Conservation (phyloP, 2,888 invertebrate genomes). For the Luffia ferchaultella region DNA sequence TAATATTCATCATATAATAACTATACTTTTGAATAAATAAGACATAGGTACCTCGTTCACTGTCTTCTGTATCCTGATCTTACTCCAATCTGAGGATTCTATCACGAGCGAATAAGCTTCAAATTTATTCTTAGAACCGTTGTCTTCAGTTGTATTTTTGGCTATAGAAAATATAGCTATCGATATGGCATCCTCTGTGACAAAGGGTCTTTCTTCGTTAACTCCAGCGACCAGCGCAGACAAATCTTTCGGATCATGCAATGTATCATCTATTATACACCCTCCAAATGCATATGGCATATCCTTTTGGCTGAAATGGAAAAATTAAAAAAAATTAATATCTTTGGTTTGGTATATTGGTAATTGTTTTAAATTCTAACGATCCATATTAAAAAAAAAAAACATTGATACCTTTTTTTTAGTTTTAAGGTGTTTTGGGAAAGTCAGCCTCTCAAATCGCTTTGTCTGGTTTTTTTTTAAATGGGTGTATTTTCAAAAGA, state of each 20-base stretch:
- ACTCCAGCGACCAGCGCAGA: conserved; percentile 28
- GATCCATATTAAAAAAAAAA: no score
- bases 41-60: conserved; percentile 40
- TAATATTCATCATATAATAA: no score
- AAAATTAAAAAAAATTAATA: no score
- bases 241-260: conserved; percentile 29
- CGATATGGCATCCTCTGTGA: conserved; percentile 42
- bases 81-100: conserved; percentile 40
- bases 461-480: no score
- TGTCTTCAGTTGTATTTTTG: conserved; percentile 23
- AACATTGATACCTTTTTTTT: no score
- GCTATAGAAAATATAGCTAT: conserved; percentile 42
- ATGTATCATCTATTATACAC: conserved; percentile 48
- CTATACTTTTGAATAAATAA: no score
- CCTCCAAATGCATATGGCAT: conserved; percentile 53
- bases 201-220: conserved; percentile 26
- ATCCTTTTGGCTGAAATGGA: conserved; percentile 43
- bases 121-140: conserved; percentile 29
- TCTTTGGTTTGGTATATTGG: no score
- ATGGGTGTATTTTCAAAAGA: no score
- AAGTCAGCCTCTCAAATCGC: no score
- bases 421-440: no score
- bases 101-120: conserved; percentile 47
- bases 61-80: conserved; percentile 34
- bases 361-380: no score